Evolutionary conservation across 2,797 vertebrate species (phyloP).

Genomic region (Merluccius polli): DNA sequence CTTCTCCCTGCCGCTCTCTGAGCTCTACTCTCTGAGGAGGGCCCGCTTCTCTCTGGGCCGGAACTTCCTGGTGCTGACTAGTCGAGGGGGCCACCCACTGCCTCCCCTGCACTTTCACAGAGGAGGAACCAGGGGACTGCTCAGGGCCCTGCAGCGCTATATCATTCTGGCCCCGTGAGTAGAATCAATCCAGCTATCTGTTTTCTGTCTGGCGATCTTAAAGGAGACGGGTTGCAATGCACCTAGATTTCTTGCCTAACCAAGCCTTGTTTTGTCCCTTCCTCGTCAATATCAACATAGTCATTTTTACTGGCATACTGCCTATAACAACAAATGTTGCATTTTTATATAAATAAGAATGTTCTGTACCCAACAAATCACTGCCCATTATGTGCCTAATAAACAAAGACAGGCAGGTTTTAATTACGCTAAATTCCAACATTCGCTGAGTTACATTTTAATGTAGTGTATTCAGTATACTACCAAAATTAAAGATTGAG

Average conservation of each 20-base stretch:
- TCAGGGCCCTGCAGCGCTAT: conserved; percentile 80
- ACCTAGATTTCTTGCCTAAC: not conserved
- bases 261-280: not conserved
- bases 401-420: not conserved
- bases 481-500: not conserved
- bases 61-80: conserved; percentile 87
- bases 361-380: not conserved
- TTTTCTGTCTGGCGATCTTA: not conserved
- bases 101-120: conserved; percentile 88
- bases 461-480: not conserved
- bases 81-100: conserved; percentile 81
- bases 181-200: not conserved
- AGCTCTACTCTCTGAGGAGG: conserved; percentile 85
- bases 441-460: not conserved
- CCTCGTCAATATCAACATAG: not conserved
- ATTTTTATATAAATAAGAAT: not conserved
- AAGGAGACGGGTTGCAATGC: too few species aligned
- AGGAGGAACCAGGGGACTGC: conserved; percentile 83
- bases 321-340: not conserved
- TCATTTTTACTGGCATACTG: not conserved
- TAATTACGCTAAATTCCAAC: not conserved
- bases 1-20: conserved; percentile 84
- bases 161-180: conserved; percentile 83
- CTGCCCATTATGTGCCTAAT: not conserved
- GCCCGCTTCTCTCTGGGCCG: conserved; percentile 84